Evolutionary conservation across 2,888 invertebrate genomes (phyloP).

Genomic region (Hartigia nigra): DNA sequence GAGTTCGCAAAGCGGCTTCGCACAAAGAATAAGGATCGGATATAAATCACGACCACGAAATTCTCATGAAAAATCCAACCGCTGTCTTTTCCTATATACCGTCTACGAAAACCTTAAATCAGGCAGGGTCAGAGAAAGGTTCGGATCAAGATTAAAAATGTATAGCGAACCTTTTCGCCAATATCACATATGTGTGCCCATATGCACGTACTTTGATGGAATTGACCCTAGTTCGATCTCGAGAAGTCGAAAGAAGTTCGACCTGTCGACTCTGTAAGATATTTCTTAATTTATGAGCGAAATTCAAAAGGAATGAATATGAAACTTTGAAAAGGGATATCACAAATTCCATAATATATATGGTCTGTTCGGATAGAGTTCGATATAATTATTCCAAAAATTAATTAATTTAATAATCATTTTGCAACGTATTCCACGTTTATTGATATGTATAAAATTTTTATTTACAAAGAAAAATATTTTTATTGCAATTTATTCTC

Average conservation of each 20-base stretch:
- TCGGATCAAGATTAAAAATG: slow-evolving; percentile 1
- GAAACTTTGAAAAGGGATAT: neutral
- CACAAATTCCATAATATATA: neutral
- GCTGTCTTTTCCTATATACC: neutral
- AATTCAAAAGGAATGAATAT: neutral
- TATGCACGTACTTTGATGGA: neutral
- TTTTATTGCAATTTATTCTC: neutral
- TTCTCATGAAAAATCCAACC: neutral
- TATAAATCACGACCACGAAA: neutral
- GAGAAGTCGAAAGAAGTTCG: neutral
- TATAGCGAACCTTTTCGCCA: neutral
- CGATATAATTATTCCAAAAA: neutral
- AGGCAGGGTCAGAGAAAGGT: neutral
- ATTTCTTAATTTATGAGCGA: neutral
- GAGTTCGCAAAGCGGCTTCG: neutral
- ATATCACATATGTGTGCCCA: neutral
- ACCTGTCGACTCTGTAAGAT: neutral
- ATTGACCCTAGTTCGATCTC: neutral
- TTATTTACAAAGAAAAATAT: no score
- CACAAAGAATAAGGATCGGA: neutral
- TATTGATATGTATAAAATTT: neutral
- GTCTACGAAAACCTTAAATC: neutral
- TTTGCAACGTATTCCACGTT: neutral
- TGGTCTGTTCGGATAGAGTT: neutral
- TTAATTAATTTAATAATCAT: neutral